Evolutionary conservation across 1,140 invertebrate genomes (phyloP).

Genomic region (Frieseomelitta varia): DNA sequence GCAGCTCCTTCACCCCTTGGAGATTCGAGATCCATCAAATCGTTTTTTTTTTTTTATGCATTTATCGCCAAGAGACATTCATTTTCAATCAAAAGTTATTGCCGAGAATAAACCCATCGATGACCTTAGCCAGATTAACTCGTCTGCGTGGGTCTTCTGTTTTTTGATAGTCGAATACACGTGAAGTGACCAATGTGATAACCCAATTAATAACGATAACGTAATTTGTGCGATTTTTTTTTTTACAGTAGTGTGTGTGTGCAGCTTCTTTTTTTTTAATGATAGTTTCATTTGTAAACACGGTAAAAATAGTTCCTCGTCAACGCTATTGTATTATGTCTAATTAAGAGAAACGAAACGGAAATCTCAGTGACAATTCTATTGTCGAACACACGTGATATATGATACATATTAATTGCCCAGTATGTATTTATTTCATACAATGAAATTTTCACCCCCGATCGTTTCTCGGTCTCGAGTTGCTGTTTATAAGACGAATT

Average conservation of each 20-base stretch:
- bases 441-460: constrained; percentile 14
- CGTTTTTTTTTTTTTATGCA: constrained; percentile 20
- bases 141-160: background rate
- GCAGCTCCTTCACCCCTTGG: background rate
- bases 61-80: constrained; percentile 7
- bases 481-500: constrained; percentile 36
- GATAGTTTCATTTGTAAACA: background rate
- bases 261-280: background rate
- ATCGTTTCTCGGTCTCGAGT: background rate
- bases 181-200: background rate
- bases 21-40: constrained; percentile 5
- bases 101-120: background rate
- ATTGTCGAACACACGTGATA: background rate
- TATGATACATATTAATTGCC: background rate
- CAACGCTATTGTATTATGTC: background rate
- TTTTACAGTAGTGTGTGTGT: too few relatives aligned
- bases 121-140: background rate
- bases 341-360: background rate
- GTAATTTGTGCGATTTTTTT: background rate
- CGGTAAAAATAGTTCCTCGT: background rate
- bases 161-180: background rate
- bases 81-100: background rate
- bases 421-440: too few relatives aligned
- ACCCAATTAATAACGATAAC: background rate
- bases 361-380: background rate